Evolutionary conservation across 2,888 invertebrate genomes (phyloP).

Genomic region (Xanthia icteritia): DNA sequence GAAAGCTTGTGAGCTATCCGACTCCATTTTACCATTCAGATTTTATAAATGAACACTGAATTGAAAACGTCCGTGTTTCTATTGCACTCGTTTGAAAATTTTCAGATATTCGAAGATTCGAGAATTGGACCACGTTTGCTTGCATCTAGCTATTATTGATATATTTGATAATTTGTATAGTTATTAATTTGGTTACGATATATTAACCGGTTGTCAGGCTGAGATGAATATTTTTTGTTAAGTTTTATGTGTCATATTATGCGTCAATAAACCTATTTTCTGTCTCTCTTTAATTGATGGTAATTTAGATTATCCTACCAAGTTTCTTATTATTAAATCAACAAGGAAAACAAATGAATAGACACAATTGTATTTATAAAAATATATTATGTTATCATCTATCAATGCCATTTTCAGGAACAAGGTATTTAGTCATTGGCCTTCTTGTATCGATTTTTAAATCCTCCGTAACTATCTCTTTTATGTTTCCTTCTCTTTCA

Average conservation of each 20-base stretch:
- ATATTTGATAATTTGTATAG: not conserved
- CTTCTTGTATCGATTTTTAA: slow-evolving; percentile 36
- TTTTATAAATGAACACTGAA: slow-evolving; percentile 1
- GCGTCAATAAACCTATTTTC: too few species aligned
- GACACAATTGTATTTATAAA: not conserved
- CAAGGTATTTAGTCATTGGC: slow-evolving; percentile 26
- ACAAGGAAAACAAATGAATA: slow-evolving; percentile 22
- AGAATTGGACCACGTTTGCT: not conserved
- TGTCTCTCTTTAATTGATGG: too few species aligned
- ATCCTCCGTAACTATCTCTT: not conserved
- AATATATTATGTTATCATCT: slow-evolving; percentile 8
- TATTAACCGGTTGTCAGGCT: too few species aligned
- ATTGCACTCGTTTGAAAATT: slow-evolving; percentile 7
- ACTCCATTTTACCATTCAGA: not conserved
- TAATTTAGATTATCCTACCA: not conserved
- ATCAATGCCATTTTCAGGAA: slow-evolving; percentile 35
- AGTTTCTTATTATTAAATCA: not conserved
- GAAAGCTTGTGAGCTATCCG: not conserved
- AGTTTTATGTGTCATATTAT: not conserved
- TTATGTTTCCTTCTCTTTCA: not conserved
- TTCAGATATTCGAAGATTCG: not conserved
- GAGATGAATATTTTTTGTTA: too few species aligned
- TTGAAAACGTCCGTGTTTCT: slow-evolving; percentile 11
- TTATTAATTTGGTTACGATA: not conserved
- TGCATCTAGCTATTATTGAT: not conserved